Conservation (phyloP, 2,888 invertebrate species). For the Drosophila leonis region DNA sequence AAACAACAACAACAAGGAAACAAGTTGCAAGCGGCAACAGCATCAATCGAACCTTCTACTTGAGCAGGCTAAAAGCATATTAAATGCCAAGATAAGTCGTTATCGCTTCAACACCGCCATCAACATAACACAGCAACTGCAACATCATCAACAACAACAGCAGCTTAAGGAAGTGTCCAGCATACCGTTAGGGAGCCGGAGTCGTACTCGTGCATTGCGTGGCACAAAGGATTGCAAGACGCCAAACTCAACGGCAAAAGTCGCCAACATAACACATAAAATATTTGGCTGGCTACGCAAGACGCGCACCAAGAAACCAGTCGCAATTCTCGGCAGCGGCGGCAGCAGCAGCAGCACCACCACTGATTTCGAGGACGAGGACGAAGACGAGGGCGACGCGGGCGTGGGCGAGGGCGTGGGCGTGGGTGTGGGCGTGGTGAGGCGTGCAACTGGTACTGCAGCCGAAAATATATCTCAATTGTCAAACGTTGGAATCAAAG, state of each 20-base stretch:
- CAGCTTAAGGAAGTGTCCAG: constrained; percentile 17
- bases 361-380: constrained; percentile 76
- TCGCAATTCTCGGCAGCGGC: constrained; percentile 67
- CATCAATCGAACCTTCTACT: constrained; percentile 16
- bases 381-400: constrained; percentile 81
- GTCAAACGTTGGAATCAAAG: constrained; percentile 71
- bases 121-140: constrained; percentile 63
- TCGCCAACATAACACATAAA: constrained; percentile 82
- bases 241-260: constrained; percentile 79
- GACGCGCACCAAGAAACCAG: constrained; percentile 76
- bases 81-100: constrained; percentile 75
- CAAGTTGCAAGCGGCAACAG: constrained; percentile 22
- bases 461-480: constrained; percentile 70
- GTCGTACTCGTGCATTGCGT: constrained; percentile 23
- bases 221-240: constrained; percentile 65
- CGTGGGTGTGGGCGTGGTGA: constrained; percentile 61
- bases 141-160: constrained; percentile 42
- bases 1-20: constrained; percentile 37
- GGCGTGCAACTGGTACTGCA: constrained; percentile 59
- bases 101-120: constrained; percentile 72
- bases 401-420: constrained; percentile 68
- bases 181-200: constrained; percentile 30
- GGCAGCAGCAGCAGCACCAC: constrained; percentile 55
- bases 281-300: constrained; percentile 78
- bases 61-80: constrained; percentile 16